These are phyloP conservation scores for Sycophila sp. DNA, from an alignment of 1,140 invertebrate genomes.

Conservation along the genomic window DNA sequence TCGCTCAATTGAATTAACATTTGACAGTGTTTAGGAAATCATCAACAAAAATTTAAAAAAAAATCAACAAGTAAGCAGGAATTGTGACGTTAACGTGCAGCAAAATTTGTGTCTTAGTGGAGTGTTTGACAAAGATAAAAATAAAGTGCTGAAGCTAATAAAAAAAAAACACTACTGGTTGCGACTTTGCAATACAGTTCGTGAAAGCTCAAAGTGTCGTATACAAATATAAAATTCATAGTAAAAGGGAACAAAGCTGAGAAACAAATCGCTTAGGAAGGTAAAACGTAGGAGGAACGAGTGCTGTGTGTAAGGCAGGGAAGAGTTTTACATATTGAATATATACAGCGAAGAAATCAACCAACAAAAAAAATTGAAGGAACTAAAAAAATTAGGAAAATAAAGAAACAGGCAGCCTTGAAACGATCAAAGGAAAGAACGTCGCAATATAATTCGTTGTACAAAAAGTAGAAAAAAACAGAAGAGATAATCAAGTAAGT, in stretches of 20 bases:
- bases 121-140: conserved; percentile 4
- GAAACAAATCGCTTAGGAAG: background rate
- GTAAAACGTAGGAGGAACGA: background rate
- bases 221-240: too few species aligned
- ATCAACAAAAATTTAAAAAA: background rate
- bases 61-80: conserved; percentile 1
- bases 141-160: conserved; percentile 15
- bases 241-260: conserved; percentile 11
- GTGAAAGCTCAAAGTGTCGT: too few species aligned
- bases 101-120: background rate
- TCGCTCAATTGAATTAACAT: background rate
- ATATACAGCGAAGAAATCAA: background rate
- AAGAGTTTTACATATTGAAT: background rate
- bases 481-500: background rate
- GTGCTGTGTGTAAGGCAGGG: conserved; percentile 1
- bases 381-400: conserved; percentile 40
- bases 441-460: conserved; percentile 23
- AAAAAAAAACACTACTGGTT: conserved; percentile 10
- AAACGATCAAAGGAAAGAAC: conserved; percentile 67
- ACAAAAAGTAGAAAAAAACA: conserved; percentile 11
- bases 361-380: conserved; percentile 3
- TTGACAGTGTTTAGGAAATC: conserved; percentile 1
- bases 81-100: conserved; percentile 14
- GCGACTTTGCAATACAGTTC: too few species aligned
- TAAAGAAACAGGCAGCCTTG: conserved; percentile 59